These are phyloP conservation scores for Semicossyphus pulcher DNA, from an alignment of 2,113 vertebrate genomes.

Conservation along the genomic window DNA sequence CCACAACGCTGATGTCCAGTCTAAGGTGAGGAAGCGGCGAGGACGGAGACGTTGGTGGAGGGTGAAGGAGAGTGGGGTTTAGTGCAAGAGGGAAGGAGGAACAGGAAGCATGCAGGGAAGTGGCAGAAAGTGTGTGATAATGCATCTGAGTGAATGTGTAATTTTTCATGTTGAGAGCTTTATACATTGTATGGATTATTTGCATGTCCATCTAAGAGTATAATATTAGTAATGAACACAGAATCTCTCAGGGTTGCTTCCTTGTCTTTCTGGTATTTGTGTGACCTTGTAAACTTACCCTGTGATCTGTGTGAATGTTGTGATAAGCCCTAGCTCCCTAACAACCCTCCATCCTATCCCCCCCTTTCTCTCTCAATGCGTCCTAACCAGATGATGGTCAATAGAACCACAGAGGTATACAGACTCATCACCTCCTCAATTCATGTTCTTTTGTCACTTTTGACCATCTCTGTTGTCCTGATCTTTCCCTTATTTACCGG, in stretches of 20 bases:
- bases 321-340: constrained; percentile 55
- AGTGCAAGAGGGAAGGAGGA: neutral
- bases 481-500: constrained; percentile 10
- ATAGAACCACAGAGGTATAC: constrained; percentile 99
- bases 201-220: neutral
- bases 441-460: constrained; percentile 20
- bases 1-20: constrained; percentile 97
- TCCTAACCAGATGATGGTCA: constrained; percentile 99
- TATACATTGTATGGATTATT: neutral
- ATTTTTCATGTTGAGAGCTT: constrained; percentile 1
- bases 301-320: constrained; percentile 39
- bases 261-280: constrained; percentile 24
- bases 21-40: constrained; percentile 88
- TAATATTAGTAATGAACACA: neutral
- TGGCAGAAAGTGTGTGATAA: neutral
- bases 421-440: constrained; percentile 45
- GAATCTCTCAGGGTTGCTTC: neutral
- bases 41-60: neutral
- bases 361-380: constrained; percentile 78
- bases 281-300: constrained; percentile 27
- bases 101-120: too few relatives aligned
- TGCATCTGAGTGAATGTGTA: constrained; percentile 1
- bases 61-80: neutral
- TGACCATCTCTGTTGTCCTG: constrained; percentile 49
- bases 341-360: constrained; percentile 58